These are phyloP conservation scores for Platorchestia sp. DNA, from an alignment of 1,140 invertebrate genomes.

Conservation along the genomic window DNA sequence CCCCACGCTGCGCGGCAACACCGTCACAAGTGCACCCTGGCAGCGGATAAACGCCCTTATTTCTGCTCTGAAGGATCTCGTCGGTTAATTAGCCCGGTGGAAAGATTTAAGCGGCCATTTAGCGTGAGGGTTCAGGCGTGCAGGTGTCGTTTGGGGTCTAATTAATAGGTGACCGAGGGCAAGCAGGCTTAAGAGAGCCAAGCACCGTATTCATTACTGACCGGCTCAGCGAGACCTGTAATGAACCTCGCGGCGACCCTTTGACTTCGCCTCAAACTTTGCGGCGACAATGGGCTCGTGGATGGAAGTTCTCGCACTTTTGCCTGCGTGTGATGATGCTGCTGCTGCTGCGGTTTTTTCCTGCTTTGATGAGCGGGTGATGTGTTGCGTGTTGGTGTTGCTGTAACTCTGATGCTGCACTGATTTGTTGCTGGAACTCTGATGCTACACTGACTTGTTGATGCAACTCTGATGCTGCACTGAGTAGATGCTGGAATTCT, in stretches of 20 bases:
- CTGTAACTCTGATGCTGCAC: too few relatives aligned
- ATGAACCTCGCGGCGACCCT: neutral
- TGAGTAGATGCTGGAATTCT: too few relatives aligned
- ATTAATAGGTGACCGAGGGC: neutral
- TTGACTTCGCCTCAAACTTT: neutral
- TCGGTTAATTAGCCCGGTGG: neutral
- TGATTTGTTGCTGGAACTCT: too few relatives aligned
- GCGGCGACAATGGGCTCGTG: neutral
- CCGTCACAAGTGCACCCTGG: neutral
- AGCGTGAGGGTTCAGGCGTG: neutral
- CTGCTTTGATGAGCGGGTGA: too few relatives aligned
- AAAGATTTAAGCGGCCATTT: neutral
- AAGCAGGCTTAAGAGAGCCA: neutral
- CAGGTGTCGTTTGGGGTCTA: neutral
- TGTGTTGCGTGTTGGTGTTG: too few relatives aligned
- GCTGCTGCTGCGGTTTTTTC: too few relatives aligned
- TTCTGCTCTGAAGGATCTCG: neutral
- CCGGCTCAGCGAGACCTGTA: neutral
- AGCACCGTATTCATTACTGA: neutral
- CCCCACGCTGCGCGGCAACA: neutral
- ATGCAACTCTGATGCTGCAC: too few relatives aligned
- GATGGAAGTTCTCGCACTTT: too few relatives aligned
- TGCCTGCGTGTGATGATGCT: too few relatives aligned
- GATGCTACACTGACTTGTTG: too few relatives aligned
- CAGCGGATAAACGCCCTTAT: neutral